These are phyloP conservation scores for Madoqua kirkii DNA, from an alignment of 2,113 vertebrate species.

Conservation along the genomic window DNA sequence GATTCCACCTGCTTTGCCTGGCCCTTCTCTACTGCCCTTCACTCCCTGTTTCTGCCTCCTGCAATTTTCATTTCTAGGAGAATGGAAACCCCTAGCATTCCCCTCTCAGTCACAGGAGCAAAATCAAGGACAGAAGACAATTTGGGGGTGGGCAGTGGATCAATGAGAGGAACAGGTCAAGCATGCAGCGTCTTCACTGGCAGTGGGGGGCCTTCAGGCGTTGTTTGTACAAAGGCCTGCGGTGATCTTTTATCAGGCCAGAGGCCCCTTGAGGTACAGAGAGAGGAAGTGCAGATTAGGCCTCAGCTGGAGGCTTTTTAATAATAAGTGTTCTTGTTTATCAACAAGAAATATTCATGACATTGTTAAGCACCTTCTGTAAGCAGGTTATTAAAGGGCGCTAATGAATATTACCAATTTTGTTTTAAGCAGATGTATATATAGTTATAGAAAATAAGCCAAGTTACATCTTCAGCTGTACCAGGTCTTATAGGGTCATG, in stretches of 20 bases:
- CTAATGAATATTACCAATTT: slow-evolving; percentile 1
- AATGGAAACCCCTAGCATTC: not conserved
- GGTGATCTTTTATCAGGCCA: not conserved
- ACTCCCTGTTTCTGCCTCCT: not conserved
- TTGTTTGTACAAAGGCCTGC: not conserved
- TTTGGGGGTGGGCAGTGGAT: not conserved
- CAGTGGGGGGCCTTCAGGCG: not conserved
- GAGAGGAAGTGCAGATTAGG: not conserved
- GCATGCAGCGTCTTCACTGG: not conserved
- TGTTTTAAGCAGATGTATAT: not conserved
- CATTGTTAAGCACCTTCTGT: not conserved
- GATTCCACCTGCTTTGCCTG: not conserved
- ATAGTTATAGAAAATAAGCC: not conserved
- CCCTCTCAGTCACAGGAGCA: not conserved
- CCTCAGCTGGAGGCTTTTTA: not conserved
- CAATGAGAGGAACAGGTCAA: not conserved
- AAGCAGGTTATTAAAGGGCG: not conserved
- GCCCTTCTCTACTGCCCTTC: not conserved
- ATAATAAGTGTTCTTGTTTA: slow-evolving; percentile 40
- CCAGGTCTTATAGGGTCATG: not conserved
- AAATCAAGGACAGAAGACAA: not conserved
- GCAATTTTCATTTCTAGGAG: not conserved
- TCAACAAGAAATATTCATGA: not conserved
- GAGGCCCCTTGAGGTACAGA: not conserved
- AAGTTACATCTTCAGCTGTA: not conserved